These are phyloP conservation scores for Danio choprae DNA, from an alignment of 2,797 vertebrate species.

Conservation along the genomic window DNA sequence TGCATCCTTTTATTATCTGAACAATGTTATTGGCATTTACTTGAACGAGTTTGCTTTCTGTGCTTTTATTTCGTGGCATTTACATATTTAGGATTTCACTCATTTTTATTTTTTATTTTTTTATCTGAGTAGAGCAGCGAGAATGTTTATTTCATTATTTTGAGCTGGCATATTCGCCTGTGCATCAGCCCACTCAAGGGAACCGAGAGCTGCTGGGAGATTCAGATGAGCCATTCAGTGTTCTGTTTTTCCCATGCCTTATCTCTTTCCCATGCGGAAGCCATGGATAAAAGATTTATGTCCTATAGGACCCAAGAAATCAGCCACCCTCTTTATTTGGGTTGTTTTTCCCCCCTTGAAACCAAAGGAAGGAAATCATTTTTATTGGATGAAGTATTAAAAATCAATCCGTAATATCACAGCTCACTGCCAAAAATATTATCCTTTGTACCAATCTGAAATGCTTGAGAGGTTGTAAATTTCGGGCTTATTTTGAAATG, in stretches of 20 bases:
- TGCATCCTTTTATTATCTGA: conserved; percentile 17
- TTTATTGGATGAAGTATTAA: conserved; percentile 51
- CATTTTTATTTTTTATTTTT: neutral
- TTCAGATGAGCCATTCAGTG: conserved; percentile 35
- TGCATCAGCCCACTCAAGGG: conserved; percentile 28
- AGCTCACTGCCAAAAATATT: conserved; percentile 40
- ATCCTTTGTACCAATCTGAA: conserved; percentile 32
- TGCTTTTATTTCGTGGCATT: conserved; percentile 29
- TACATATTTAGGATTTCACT: conserved; percentile 11
- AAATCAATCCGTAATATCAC: conserved; percentile 57
- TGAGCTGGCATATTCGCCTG: conserved; percentile 34
- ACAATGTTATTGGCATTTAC: conserved; percentile 8
- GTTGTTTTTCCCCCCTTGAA: conserved; percentile 34
- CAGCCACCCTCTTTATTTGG: neutral
- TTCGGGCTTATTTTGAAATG: conserved; percentile 34
- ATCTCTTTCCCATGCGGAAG: conserved; percentile 17
- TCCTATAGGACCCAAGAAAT: conserved; percentile 21
- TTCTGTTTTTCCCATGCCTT: conserved; percentile 33
- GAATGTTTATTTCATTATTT: conserved; percentile 37
- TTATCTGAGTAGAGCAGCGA: neutral
- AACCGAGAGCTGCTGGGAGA: conserved; percentile 16
- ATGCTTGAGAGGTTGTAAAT: conserved; percentile 38
- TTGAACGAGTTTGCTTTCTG: neutral
- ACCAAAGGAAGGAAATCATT: conserved; percentile 14
- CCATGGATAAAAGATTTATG: conserved; percentile 45